These are phyloP conservation scores for Globodera rostochiensis DNA, from an alignment of 1,140 invertebrate species.

Conservation along the genomic window DNA sequence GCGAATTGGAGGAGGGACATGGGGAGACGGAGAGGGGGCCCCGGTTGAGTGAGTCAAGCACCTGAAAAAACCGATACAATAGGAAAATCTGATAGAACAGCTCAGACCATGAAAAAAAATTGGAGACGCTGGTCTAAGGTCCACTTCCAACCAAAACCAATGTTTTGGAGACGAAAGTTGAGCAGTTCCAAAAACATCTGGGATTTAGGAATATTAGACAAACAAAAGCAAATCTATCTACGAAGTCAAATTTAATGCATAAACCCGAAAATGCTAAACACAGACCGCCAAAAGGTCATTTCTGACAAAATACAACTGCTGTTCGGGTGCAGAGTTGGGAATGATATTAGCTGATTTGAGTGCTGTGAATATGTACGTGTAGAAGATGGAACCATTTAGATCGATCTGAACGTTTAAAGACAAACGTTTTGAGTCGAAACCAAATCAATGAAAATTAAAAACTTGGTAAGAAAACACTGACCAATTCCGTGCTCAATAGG, in stretches of 20 bases:
- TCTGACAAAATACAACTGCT: conserved; percentile 15
- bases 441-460: background rate
- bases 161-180: conserved; percentile 27
- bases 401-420: background rate
- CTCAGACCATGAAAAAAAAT: background rate
- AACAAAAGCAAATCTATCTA: background rate
- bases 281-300: conserved; percentile 9
- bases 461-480: background rate
- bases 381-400: background rate
- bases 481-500: conserved; percentile 30
- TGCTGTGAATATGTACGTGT: background rate
- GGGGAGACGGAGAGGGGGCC: background rate
- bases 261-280: background rate
- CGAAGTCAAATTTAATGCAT: background rate
- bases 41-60: background rate
- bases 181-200: conserved; percentile 9
- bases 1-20: background rate
- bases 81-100: background rate
- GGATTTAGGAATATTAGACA: background rate
- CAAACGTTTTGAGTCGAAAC: too few species aligned
- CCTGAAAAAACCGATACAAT: background rate
- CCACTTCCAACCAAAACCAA: conserved; percentile 30
- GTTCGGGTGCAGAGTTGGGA: background rate
- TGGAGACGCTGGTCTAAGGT: background rate
- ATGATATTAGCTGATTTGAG: background rate